Conservation (phyloP, 1,140 invertebrate genomes). For the Drosophila nikananu region DNA sequence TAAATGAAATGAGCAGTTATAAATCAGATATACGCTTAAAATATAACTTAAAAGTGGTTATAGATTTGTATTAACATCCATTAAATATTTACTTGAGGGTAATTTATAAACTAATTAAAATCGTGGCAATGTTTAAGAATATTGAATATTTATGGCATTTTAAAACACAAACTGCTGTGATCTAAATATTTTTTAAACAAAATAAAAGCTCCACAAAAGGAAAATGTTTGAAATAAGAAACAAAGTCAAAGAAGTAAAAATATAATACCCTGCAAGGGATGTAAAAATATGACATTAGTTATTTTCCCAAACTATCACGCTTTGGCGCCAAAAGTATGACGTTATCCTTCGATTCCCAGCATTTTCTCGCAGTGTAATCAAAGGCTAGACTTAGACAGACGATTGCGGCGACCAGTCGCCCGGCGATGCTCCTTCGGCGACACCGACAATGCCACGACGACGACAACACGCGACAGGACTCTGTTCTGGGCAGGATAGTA, state of each 20-base stretch:
- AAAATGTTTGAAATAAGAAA: not conserved
- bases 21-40: not conserved
- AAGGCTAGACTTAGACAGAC: slow-evolving; percentile 65
- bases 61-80: no score
- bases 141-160: no score
- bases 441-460: slow-evolving; percentile 59
- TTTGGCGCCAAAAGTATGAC: not conserved
- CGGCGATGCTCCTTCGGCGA: slow-evolving; percentile 55
- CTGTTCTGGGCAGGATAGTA: slow-evolving; percentile 31
- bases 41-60: no score
- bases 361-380: slow-evolving; percentile 24
- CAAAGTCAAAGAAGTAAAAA: not conserved
- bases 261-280: not conserved
- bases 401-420: slow-evolving; percentile 67
- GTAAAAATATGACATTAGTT: not conserved
- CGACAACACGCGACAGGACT: slow-evolving; percentile 40
- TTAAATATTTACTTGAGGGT: no score
- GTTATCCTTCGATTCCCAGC: not conserved
- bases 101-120: no score
- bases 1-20: not conserved
- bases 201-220: not conserved
- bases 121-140: not conserved
- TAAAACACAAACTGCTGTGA: not conserved
- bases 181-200: not conserved
- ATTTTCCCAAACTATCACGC: not conserved